Evolutionary conservation across 2,797 vertebrate species (phyloP), one percentile per base, ranked within the genome.

Genomic region (Miichthys miiuy): DNA sequence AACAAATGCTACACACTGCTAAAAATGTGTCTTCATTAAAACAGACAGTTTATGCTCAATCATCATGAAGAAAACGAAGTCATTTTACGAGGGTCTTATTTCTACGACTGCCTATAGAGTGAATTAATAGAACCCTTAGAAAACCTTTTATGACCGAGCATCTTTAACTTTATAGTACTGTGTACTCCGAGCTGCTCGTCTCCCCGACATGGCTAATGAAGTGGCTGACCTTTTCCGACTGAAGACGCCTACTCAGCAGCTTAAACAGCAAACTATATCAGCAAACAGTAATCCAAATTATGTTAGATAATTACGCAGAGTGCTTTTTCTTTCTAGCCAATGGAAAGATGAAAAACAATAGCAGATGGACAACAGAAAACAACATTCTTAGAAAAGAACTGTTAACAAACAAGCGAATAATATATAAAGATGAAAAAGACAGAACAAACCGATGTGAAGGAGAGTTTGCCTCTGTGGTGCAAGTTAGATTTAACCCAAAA

Each of bases 201-300:
- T 79, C 69, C 66, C 51, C 72, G 68, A 77, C 75, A 60, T 3
- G 2, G 41, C 77, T 88, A 87, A 90, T 88, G 81, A 81, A 88
- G 81, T 60, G 69, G 60, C 72, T 88, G 88, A 88, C 88, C 88
- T 90, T 88, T 85, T 52, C 74, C 6, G n/a, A 68, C 56, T 64
- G 50, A 77, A 58, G 70, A 81, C 69, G 51, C 82, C 79, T 75
- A 82, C 74, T 84, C 86, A 88, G 77, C 85, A 75, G 62, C 79
- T 89, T 79, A 75, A 83, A 80, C 75, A 69, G 72, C 67, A 71
- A 80, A 83, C 69, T 67, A 61, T 67, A 77, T 71, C 72, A 71
- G 80, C 65, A 61, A 77, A 79, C 60, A 44, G 67, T 52, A 69
- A 81, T 68, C 56, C 68, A 68, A 88, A 69, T 82, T 80, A 81